Evolutionary conservation across 2,888 invertebrate species (phyloP), one percentile per base, ranked within the genome.

Genomic region (Dascillus cervinus): DNA sequence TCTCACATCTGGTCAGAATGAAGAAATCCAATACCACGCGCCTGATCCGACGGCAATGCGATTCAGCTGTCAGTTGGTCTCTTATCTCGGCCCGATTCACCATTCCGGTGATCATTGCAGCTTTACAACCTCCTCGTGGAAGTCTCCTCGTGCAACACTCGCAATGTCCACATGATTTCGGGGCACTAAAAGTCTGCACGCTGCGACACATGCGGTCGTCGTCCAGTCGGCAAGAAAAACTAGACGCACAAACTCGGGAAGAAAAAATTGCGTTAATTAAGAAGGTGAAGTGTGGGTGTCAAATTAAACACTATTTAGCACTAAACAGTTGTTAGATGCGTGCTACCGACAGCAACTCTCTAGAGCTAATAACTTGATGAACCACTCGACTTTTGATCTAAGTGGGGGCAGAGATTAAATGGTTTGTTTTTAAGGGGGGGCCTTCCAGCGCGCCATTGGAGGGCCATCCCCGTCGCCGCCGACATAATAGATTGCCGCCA

Each of bases 291-390:
- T 26, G 31, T 34, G 39, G 37, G 42, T 43, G 40, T 39, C 41
- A 41, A 46, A 47, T 43, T 44, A 39, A n/a, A 32, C 36, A 37
- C 43, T 40, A 50, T 39, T 47, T 46, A 44, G 29, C 45, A 38
- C 43, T 43, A 44, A 47, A 40, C 34, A 36, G 36, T 38, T 34
- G 27, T 34, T 29, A 42, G 41, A 30, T 44, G 39, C 53, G 49
- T 60, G 59, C 58, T 62, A 58, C 60, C 58, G 55, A 53, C 53
- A 50, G 53, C 56, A 54, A 56, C 56, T 48, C 60, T 60, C 58
- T 56, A 50, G 47, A 52, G 58, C 57, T 64, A 64, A 61, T 63
- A 61, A 57, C 53, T 46, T 49, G 47, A 46, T 39, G 44, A 46
- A 44, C 50, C 50, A 52, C 52, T 51, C 51, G 43, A 47, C 46